phyloP scores from a whole-genome alignment of 2,888 invertebrate genomes.

The Acanthococcus lagerstroemiae region DNA sequence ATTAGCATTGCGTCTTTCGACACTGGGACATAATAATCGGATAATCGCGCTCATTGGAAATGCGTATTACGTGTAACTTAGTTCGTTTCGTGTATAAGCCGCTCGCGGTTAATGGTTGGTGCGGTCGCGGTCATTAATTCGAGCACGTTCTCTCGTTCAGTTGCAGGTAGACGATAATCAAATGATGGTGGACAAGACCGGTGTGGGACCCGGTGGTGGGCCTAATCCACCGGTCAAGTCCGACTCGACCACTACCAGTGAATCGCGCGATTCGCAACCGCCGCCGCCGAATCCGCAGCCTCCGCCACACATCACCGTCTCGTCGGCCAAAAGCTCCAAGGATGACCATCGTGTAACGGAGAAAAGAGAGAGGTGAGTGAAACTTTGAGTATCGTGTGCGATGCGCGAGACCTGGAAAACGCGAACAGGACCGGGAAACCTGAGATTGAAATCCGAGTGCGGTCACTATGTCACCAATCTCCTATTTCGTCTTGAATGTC shows the following conservation, averaged over 20 bases:
- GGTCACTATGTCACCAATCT: too few relatives aligned
- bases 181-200: slow-evolving; percentile 40
- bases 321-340: neutral
- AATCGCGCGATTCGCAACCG: slow-evolving; percentile 9
- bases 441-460: too few relatives aligned
- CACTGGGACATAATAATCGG: too few relatives aligned
- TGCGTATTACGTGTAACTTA: neutral
- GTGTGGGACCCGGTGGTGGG: slow-evolving; percentile 40
- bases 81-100: too few relatives aligned
- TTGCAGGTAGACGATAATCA: slow-evolving; percentile 39
- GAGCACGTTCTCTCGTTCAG: slow-evolving; percentile 20
- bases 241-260: slow-evolving; percentile 2
- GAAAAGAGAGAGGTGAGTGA: neutral
- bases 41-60: neutral
- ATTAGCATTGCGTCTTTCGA: too few relatives aligned
- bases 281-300: neutral
- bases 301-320: neutral
- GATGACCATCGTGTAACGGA: neutral
- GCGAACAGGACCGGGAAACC: too few relatives aligned
- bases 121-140: neutral
- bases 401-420: too few relatives aligned
- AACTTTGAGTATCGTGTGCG: too few relatives aligned
- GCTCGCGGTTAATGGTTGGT: too few relatives aligned
- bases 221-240: slow-evolving; percentile 17
- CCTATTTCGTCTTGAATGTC: too few relatives aligned